Conservation (phyloP, 1,140 invertebrate genomes). For the Lycorma delicatula region DNA sequence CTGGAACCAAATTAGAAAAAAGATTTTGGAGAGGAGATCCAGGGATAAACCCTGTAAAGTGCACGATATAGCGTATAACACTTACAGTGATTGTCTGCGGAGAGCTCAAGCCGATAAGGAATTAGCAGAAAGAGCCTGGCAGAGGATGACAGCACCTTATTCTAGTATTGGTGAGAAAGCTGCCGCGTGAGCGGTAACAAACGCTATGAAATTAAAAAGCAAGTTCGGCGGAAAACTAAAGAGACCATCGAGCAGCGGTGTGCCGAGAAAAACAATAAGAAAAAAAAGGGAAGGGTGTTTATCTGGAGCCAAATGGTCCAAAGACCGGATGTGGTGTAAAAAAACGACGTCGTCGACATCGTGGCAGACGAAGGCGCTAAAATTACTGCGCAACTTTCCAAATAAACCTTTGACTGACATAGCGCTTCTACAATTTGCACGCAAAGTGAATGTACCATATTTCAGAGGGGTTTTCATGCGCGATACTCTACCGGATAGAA, state of each 20-base stretch:
- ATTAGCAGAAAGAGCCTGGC: conserved; percentile 34
- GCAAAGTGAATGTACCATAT: conserved; percentile 9
- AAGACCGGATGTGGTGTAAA: conserved; percentile 3
- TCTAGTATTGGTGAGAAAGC: conserved; percentile 32
- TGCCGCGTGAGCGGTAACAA: conserved; percentile 31
- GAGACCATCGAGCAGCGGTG: neutral
- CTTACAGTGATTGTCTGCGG: conserved; percentile 28
- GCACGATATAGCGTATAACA: conserved; percentile 38
- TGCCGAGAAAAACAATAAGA: neutral
- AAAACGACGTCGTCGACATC: neutral
- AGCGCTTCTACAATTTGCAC: neutral
- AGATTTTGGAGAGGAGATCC: conserved; percentile 36
- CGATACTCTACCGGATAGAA: conserved; percentile 17
- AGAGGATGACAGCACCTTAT: conserved; percentile 34
- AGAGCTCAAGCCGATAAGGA: conserved; percentile 36
- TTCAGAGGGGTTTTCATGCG: conserved; percentile 23
- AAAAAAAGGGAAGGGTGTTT: conserved; percentile 31
- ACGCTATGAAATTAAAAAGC: conserved; percentile 33
- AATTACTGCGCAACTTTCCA: neutral
- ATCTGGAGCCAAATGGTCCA: conserved; percentile 25
- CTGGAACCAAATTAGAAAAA: conserved; percentile 37
- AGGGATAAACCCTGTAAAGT: conserved; percentile 38
- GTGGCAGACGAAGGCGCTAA: neutral
- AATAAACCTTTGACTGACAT: conserved; percentile 1
- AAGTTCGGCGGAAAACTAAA: conserved; percentile 26